These are phyloP conservation scores for Nyctalus aviator DNA, from an alignment of 2,797 vertebrate genomes.

Conservation along the genomic window DNA sequence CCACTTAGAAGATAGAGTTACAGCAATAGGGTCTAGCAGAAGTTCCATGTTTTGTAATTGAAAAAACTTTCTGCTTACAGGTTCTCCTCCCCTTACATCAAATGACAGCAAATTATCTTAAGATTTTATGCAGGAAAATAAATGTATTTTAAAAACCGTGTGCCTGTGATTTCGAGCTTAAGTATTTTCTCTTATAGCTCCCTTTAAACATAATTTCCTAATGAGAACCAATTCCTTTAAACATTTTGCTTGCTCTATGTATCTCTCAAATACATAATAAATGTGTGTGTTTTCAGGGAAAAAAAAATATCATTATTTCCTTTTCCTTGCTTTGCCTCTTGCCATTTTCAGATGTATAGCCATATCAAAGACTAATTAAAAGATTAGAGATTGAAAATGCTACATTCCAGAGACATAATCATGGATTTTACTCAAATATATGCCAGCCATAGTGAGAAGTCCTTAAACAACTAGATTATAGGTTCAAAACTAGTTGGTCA, in stretches of 20 bases:
- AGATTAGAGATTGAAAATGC: constrained; percentile 3
- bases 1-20: background rate
- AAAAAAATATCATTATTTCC: background rate
- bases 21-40: background rate
- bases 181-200: constrained; percentile 12
- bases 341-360: background rate
- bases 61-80: background rate
- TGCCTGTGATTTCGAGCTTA: constrained; percentile 32
- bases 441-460: background rate
- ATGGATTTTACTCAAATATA: background rate
- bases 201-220: constrained; percentile 12
- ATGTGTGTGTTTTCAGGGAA: background rate
- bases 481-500: background rate
- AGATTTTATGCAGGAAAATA: constrained; percentile 25
- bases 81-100: background rate
- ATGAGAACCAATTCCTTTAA: background rate
- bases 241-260: background rate
- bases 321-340: background rate
- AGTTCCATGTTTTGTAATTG: constrained; percentile 13
- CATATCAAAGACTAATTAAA: constrained; percentile 42
- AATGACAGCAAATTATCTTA: constrained; percentile 36
- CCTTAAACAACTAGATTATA: background rate
- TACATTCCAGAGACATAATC: background rate
- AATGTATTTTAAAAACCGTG: background rate
- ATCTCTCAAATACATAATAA: background rate